Evolutionary conservation across 2,113 vertebrate genomes (phyloP), one percentile per base, ranked within the genome.

Genomic region (Gallinago media): DNA sequence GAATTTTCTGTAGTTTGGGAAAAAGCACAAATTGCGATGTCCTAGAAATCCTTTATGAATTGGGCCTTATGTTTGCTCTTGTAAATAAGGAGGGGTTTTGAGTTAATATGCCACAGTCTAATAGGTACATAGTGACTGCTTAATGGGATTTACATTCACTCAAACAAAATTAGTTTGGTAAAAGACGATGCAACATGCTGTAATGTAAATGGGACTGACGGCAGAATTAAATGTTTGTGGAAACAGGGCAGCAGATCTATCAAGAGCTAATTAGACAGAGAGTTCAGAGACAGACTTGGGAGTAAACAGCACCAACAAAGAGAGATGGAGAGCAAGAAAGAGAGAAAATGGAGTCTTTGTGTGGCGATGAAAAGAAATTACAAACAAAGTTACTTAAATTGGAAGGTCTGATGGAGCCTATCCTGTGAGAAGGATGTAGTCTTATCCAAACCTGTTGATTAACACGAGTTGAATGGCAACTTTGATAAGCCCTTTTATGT

Each of bases 61-160:
- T 49, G 56, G 85, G 82, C 94, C 96, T 97, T 98, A 92, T 97
- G 97, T 96, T 98, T 6, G 1, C 77, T 85, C 85, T 96, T 95
- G 78, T 94, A 97, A 95, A 97, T 92, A 97, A 96, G 97, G 94
- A 97, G 80, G 75, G 93, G 11, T 91, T 98, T 98, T 92, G 97
- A 97, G 96, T 97, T 98, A 91, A 88, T 97, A 65, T 95, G 95
- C 95, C 97, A 94, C 97, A 95, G 91, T 95, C 96, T 98, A 98
- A 98, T 98, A 98, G 98, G 98, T 97, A 92, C 95, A 96, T 94
- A 97, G 96, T 98, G 97, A 98, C 97, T 98, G 95, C 96, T 98
- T 98, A 98, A 98, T 98, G 97, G 98, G 98, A 98, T 98, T 98
- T 98, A 98, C 98, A 98, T 98, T 97, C 74, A 36, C 96, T 98